These are phyloP conservation scores for Drosophila flavopinicola DNA, from an alignment of 2,888 invertebrate genomes.

Conservation along the genomic window DNA sequence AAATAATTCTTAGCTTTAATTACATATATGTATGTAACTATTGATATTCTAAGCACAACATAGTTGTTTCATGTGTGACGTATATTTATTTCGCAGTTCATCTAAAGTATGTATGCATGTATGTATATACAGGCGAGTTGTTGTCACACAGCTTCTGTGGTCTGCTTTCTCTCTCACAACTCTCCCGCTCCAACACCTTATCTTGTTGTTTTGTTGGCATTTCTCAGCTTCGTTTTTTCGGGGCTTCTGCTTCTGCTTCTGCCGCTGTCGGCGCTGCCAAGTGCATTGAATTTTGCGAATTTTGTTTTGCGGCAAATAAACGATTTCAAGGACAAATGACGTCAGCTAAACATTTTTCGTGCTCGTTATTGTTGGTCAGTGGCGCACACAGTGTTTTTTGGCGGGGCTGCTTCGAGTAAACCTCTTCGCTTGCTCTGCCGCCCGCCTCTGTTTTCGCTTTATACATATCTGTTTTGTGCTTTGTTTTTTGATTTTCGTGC, in stretches of 20 bases:
- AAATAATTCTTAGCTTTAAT: background rate
- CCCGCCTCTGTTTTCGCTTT: constrained; percentile 52
- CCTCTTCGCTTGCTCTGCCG: background rate
- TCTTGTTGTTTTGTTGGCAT: constrained; percentile 45
- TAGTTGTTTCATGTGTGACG: background rate
- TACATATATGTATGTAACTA: no score
- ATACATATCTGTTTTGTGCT: constrained; percentile 48
- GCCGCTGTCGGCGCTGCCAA: constrained; percentile 43
- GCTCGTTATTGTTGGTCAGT: constrained; percentile 42
- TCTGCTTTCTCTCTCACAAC: constrained; percentile 17
- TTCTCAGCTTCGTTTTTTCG: constrained; percentile 32
- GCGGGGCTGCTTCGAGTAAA: constrained; percentile 6
- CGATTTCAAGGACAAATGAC: constrained; percentile 80
- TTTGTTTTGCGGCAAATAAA: constrained; percentile 72
- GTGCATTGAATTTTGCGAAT: constrained; percentile 78
- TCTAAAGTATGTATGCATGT: background rate
- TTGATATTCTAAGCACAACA: background rate
- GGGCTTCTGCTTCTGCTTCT: constrained; percentile 10
- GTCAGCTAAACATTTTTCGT: constrained; percentile 76
- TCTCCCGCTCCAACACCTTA: constrained; percentile 39
- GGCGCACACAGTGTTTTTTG: constrained; percentile 26
- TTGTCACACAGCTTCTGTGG: constrained; percentile 10
- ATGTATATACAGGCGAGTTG: background rate
- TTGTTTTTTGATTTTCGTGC: constrained; percentile 45
- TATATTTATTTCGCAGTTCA: background rate